Evolutionary conservation across 2,797 vertebrate genomes (phyloP), one percentile per base, ranked within the genome.

Genomic region (Sebastes goodei): DNA sequence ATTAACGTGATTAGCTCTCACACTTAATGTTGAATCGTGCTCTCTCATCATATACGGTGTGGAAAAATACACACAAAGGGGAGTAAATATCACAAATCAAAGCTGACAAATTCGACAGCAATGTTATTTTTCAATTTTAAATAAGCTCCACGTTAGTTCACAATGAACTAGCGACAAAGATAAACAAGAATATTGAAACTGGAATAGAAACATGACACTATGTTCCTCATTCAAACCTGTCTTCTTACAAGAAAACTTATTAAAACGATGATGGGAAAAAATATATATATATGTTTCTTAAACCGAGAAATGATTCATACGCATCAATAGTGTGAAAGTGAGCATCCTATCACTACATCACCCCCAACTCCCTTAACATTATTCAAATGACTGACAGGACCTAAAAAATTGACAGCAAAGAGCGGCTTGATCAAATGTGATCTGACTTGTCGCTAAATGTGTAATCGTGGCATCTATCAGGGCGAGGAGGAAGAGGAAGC

Each of bases 391-490:
- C 52, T 90, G 88, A 82, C 74, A 80, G 71, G 63, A 64, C 80
- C 75, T 85, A 80, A 86, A 89, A 87, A 74, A 89, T 76, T 82
- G 82, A 92, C 86, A 86, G 83, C 85, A 85, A 82, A 78, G 66
- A 90, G 81, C 76, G 70, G 74, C 70, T 84, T 88, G 86, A 91
- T 90, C 86, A 90, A 86, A 92, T 86, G 42, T 77, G 87, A 89
- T 89, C 77, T 82, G 87, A 90, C 86, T 87, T 88, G 80, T 87
- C 10, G 42, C 78, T 87, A 91, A 91, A 86, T 82, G 46, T 88
- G 85, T 88, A 88, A 87, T 86, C 86, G 87, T 85, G 75, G 83
- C 71, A 89, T 92, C 68, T 90, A 86, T 92, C 84, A 90, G 75
- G 70, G 55, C 25, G 9, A 78, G 38, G 60, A 84, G 78, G 81